Percentiles rank a stretch among this genome's conserved stretches.
Conservation (phyloP, 2,888 invertebrate genomes). For the Nemurella pictetii region DNA sequence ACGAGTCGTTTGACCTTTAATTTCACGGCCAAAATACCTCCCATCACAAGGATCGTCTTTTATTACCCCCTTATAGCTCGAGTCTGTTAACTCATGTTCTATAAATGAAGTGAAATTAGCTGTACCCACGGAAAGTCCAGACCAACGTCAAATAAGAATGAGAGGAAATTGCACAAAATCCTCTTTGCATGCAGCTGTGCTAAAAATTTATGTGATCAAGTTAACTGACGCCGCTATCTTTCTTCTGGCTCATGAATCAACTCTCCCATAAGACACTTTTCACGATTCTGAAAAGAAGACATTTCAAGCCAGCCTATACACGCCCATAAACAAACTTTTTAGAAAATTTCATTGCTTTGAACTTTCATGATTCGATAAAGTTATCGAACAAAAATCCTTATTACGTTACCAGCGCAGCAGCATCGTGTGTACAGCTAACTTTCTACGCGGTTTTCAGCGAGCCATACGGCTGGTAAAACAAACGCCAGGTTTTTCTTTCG, state of each 20-base stretch:
- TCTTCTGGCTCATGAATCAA: too few species aligned
- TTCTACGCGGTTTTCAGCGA: background rate
- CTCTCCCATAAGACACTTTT: background rate
- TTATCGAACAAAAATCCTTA: background rate
- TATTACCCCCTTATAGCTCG: background rate
- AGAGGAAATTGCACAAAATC: too few species aligned
- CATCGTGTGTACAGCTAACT: background rate
- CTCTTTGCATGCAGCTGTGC: too few species aligned
- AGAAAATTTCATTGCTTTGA: background rate
- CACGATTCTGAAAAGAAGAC: background rate
- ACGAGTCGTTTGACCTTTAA: background rate
- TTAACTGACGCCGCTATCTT: too few species aligned
- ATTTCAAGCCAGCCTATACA: background rate
- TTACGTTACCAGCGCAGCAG: background rate
- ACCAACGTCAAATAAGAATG: too few species aligned
- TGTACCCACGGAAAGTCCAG: background rate
- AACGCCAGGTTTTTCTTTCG: background rate
- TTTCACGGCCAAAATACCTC: background rate
- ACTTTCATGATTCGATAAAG: background rate
- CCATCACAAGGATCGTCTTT: background rate
- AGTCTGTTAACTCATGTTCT: background rate
- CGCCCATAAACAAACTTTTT: background rate
- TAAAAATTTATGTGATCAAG: too few species aligned
- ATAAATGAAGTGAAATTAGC: background rate
- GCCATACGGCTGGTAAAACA: background rate